Conservation (phyloP, 2,888 invertebrate genomes). For the Drosophila subquinaria region DNA sequence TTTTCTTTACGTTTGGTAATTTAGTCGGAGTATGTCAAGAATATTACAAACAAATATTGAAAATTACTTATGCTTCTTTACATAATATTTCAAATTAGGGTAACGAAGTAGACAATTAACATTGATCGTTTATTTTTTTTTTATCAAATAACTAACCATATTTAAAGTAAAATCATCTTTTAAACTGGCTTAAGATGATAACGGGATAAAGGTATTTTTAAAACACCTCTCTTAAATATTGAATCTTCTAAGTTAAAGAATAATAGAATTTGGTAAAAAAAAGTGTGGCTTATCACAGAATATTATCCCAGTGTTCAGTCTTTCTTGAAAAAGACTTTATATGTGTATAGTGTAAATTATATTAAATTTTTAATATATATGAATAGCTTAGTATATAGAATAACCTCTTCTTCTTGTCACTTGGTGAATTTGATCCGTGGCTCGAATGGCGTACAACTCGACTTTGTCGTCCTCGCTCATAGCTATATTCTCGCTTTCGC, state of each 20-base stretch:
- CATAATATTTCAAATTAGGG: conserved; percentile 24
- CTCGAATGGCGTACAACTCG: conserved; percentile 51
- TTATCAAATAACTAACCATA: conserved; percentile 29
- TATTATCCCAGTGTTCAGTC: conserved; percentile 18
- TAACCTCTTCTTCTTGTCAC: conserved; percentile 70
- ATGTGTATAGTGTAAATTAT: conserved; percentile 9
- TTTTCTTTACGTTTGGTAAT: background rate
- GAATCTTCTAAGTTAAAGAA: background rate
- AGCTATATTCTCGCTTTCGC: conserved; percentile 65
- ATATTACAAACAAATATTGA: background rate
- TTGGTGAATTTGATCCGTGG: conserved; percentile 67
- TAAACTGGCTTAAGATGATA: conserved; percentile 7
- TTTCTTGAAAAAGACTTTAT: conserved; percentile 5
- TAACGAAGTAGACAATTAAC: conserved; percentile 30
- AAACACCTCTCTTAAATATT: conserved; percentile 11
- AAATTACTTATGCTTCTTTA: conserved; percentile 20
- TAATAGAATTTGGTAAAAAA: conserved; percentile 5
- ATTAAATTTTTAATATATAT: conserved; percentile 17
- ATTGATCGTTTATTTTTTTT: conserved; percentile 38
- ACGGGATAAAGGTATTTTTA: conserved; percentile 1
- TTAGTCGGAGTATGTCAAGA: background rate
- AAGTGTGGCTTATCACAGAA: conserved; percentile 24
- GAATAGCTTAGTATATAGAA: conserved; percentile 45
- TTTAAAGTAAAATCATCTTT: conserved; percentile 5
- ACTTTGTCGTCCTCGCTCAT: conserved; percentile 67